These are phyloP conservation scores for Ceratina calcarata DNA, from an alignment of 1,140 invertebrate genomes.

Conservation along the genomic window DNA sequence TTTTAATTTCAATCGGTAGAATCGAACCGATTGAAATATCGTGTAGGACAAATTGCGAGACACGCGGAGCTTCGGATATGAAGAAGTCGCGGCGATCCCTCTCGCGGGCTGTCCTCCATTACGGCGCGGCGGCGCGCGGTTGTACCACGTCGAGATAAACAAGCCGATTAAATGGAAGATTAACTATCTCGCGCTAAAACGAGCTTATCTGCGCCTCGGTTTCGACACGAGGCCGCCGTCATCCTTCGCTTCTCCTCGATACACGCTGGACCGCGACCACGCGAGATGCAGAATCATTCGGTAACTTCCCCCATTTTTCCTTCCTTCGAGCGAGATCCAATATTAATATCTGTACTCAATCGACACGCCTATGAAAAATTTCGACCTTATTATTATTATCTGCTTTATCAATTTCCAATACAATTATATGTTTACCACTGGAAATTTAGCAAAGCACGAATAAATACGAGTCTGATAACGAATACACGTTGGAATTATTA, in stretches of 20 bases:
- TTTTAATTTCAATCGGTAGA: too few relatives aligned
- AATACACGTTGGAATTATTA: too few relatives aligned
- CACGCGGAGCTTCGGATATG: constrained; percentile 31
- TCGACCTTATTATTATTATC: too few relatives aligned
- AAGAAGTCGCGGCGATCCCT: constrained; percentile 17
- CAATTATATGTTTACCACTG: too few relatives aligned
- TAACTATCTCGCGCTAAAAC: constrained; percentile 51
- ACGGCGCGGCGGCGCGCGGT: constrained; percentile 24
- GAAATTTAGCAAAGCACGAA: too few relatives aligned
- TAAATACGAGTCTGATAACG: too few relatives aligned
- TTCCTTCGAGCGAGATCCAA: not conserved
- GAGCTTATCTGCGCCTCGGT: constrained; percentile 44
- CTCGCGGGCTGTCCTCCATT: constrained; percentile 27
- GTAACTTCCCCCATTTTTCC: constrained; percentile 34
- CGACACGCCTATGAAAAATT: too few relatives aligned
- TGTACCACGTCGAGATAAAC: constrained; percentile 48
- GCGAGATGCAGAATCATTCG: constrained; percentile 33
- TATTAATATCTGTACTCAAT: too few relatives aligned
- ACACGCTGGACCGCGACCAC: constrained; percentile 18
- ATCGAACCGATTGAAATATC: constrained; percentile 28
- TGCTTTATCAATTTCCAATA: too few relatives aligned
- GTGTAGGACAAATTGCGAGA: constrained; percentile 24
- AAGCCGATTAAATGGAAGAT: constrained; percentile 48
- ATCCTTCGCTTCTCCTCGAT: constrained; percentile 3
- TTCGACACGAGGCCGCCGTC: constrained; percentile 42